phyloP scores from a whole-genome alignment of 2,797 vertebrate genomes.

The Limosa lapponica region DNA sequence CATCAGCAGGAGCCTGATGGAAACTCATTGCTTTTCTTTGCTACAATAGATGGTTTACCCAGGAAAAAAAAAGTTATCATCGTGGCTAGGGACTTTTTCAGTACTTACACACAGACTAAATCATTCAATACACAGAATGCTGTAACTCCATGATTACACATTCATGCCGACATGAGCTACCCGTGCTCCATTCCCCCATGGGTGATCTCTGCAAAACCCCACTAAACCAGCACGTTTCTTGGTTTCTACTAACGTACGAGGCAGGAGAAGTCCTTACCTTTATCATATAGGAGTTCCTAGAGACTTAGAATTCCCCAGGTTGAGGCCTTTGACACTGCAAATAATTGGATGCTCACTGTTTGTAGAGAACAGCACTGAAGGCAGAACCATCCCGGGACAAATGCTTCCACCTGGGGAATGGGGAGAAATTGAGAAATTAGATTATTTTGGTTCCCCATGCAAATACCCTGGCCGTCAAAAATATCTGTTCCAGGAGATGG shows the following conservation, averaged over 20 bases:
- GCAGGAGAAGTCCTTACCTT: neutral
- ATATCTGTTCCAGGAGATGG: accelerated
- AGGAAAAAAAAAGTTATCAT: too few relatives aligned
- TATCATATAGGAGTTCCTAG: accelerated
- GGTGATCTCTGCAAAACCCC: accelerated
- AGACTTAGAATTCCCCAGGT: neutral
- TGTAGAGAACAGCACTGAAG: neutral
- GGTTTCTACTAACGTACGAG: accelerated
- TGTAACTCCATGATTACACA: accelerated
- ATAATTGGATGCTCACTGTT: accelerated
- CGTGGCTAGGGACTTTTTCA: neutral
- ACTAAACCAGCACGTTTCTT: accelerated
- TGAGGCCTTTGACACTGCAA: neutral
- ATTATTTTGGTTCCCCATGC: neutral
- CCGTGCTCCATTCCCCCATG: accelerated
- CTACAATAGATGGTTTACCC: neutral
- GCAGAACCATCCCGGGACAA: neutral
- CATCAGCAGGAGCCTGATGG: neutral
- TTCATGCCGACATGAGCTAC: accelerated
- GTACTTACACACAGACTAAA: neutral
- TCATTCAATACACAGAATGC: accelerated
- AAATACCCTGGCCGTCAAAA: neutral
- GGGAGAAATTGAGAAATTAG: neutral
- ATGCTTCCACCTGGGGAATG: accelerated
- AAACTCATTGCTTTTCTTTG: neutral